Base-by-base conservation (phyloP, 2,888 invertebrate genomes). In the Dicyrtomina minuta region DNA sequence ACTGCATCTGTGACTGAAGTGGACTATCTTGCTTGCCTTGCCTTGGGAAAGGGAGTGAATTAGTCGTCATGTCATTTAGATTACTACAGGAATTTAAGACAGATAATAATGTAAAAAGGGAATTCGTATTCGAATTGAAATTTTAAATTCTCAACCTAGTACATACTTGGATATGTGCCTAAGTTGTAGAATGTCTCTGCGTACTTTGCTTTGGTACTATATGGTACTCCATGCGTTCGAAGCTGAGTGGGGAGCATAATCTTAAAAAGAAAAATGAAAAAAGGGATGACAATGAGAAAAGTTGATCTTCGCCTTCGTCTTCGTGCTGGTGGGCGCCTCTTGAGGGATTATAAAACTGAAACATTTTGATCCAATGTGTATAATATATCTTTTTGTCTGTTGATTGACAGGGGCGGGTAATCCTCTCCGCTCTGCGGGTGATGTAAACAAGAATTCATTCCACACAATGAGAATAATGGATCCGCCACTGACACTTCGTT, bases 341-440 rank as follows among this genome's bases (percentile, higher is more conserved):
- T 64, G 67, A 73, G 64, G 73, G 74, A 75, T 75, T 74, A 74
- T 22, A 17, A 27, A 61, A 66, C 62, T 64, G 61, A 62, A 67
- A 65, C 59, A 66, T 62, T 72, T 67, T 67, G 41, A 70, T 69
- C 55, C 65, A 70, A 67, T 66, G 46, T 66, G 39, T 65, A 53
- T 17, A 49, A 44, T 46, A 26, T 26, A 49, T 62, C 62, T 49
- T 70, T 66, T 70, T 73, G 71, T 62, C 70, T 66, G 60, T 72
- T 77, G 77, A 77, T 77, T 76, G 77, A 75, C 77, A 77, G 75
- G 70, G 70, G 70, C 72, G 72, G 70, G 74, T 75, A 75, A 75
- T 75, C 73, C 72, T 71, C 66, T 64, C 59, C 70, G 69, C 76
- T 56, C 76, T 55, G 74, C 74, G 72, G 77, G 75, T 72, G 75